Evolutionary conservation across 1,140 invertebrate species (phyloP).

Genomic region (Pseudomyrmex dendroicus): DNA sequence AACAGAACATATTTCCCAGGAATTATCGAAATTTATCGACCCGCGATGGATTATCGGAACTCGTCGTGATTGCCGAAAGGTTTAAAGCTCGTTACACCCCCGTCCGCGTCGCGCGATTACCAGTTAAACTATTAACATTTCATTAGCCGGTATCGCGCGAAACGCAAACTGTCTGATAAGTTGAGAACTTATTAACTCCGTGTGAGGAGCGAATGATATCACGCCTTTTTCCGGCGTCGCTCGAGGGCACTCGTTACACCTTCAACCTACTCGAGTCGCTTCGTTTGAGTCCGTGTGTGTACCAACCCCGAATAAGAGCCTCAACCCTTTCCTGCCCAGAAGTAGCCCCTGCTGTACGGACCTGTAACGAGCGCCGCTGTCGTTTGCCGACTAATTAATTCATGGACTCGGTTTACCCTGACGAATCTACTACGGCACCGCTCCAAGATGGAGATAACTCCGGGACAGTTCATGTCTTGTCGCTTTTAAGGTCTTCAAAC

Average conservation of each 20-base stretch:
- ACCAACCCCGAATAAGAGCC: slow-evolving; percentile 22
- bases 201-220: slow-evolving; percentile 16
- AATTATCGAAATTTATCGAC: slow-evolving; percentile 48
- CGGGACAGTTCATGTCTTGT: slow-evolving; percentile 62
- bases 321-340: slow-evolving; percentile 50
- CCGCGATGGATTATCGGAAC: slow-evolving; percentile 8
- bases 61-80: slow-evolving; percentile 9
- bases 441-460: slow-evolving; percentile 67
- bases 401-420: slow-evolving; percentile 72
- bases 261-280: slow-evolving; percentile 9
- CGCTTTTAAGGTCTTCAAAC: slow-evolving; percentile 61
- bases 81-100: background rate
- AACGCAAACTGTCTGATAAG: slow-evolving; percentile 14
- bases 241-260: slow-evolving; percentile 39
- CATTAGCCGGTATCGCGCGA: background rate
- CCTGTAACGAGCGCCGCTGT: slow-evolving; percentile 32
- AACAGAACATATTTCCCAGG: slow-evolving; percentile 5
- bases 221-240: slow-evolving; percentile 23
- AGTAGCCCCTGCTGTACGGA: slow-evolving; percentile 50
- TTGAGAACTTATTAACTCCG: slow-evolving; percentile 39
- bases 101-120: background rate
- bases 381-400: slow-evolving; percentile 77
- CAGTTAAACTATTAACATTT: slow-evolving; percentile 21
- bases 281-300: slow-evolving; percentile 19
- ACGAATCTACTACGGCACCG: slow-evolving; percentile 52